Evolutionary conservation across 2,113 vertebrate species (phyloP).

Genomic region (Myotis brandtii): DNA sequence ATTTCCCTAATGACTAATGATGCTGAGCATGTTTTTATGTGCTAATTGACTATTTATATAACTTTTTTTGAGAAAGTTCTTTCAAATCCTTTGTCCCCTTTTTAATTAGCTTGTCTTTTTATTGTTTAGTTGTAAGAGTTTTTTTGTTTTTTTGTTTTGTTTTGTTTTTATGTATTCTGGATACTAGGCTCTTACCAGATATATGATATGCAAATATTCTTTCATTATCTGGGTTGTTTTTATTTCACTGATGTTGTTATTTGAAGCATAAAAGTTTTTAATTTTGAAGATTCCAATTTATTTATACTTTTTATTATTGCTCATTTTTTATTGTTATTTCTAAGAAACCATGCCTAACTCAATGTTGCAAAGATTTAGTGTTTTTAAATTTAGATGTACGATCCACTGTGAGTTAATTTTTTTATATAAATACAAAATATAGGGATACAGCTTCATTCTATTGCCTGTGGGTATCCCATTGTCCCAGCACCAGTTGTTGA

Average conservation of each 20-base stretch:
- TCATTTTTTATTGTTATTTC: background rate
- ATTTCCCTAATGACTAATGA: background rate
- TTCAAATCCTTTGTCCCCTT: background rate
- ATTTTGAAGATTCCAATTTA: background rate
- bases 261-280: background rate
- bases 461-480: background rate
- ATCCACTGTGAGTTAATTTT: background rate
- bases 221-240: background rate
- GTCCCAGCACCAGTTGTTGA: background rate
- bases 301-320: background rate
- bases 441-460: background rate
- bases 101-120: background rate
- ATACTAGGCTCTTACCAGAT: background rate
- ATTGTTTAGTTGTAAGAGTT: background rate
- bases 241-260: background rate
- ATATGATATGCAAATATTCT: conserved; percentile 22
- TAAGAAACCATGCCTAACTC: background rate
- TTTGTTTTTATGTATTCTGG: background rate
- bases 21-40: background rate
- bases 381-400: background rate
- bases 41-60: background rate
- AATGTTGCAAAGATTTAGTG: background rate
- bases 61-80: background rate
- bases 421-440: background rate
- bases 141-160: background rate